phyloP scores from a whole-genome alignment of 1,140 invertebrate species.

The Polypedilum pembai region DNA sequence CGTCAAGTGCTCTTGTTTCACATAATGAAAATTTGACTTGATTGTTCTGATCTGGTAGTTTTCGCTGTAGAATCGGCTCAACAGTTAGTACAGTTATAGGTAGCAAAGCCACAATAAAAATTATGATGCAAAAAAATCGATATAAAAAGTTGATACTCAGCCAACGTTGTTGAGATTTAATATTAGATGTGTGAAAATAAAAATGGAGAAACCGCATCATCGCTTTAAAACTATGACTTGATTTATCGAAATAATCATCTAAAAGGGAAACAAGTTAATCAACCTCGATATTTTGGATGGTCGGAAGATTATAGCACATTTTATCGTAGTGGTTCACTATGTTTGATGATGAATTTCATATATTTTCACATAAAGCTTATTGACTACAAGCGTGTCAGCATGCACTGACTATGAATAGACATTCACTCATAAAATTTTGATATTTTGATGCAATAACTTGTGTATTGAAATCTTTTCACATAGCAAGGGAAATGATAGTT shows the following conservation, averaged over 20 bases:
- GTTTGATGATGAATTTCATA: too few species aligned
- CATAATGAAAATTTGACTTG: slow-evolving; percentile 35
- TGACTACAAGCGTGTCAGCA: too few species aligned
- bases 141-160: neutral
- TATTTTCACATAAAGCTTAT: too few species aligned
- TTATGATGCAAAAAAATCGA: slow-evolving; percentile 3
- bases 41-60: neutral
- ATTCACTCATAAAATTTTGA: too few species aligned
- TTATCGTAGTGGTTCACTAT: too few species aligned
- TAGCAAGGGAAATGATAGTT: too few species aligned
- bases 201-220: neutral
- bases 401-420: too few species aligned
- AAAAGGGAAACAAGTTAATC: neutral
- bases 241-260: neutral
- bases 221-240: neutral
- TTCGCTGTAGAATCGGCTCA: neutral
- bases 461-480: too few species aligned
- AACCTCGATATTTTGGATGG: too few species aligned
- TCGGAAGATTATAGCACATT: too few species aligned
- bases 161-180: neutral
- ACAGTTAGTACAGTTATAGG: neutral
- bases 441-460: too few species aligned
- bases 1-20: slow-evolving; percentile 40
- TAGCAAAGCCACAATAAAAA: neutral
- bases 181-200: slow-evolving; percentile 5